Percentiles rank a stretch among this genome's conserved stretches.
phyloP scores from a whole-genome alignment of 2,888 invertebrate genomes.

The Gymnoscelis rufifasciata region DNA sequence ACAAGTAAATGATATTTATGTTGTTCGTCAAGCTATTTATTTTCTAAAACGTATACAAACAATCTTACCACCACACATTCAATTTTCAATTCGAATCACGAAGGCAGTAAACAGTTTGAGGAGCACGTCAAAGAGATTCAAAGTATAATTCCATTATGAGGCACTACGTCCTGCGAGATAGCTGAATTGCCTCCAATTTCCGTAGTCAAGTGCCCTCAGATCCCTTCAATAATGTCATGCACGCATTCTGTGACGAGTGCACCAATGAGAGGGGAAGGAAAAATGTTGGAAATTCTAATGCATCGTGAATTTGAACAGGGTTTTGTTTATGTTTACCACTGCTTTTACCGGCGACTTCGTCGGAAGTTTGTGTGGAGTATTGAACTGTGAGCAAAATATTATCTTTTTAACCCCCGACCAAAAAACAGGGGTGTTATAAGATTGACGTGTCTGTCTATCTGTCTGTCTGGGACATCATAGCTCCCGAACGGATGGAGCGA shows the following conservation, averaged over 20 bases:
- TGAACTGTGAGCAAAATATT: neutral
- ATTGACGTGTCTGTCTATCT: no score
- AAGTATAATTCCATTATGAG: conserved; percentile 39
- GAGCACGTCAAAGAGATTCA: conserved; percentile 36
- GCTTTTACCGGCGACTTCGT: neutral
- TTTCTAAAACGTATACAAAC: no score
- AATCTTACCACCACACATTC: no score
- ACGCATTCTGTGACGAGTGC: conserved; percentile 34
- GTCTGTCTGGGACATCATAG: no score
- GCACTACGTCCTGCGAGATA: conserved; percentile 40
- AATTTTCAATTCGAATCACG: conserved; percentile 13
- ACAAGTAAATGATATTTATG: no score
- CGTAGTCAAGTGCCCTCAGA: conserved; percentile 39
- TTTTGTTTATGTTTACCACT: conserved; percentile 18
- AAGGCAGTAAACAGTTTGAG: conserved; percentile 25
- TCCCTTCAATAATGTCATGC: conserved; percentile 40
- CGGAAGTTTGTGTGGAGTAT: neutral
- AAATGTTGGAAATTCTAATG: conserved; percentile 25
- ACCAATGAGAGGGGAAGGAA: conserved; percentile 29
- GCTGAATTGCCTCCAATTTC: conserved; percentile 55
- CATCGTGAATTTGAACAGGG: conserved; percentile 16
- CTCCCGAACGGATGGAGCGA: no score
- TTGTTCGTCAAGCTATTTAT: no score
- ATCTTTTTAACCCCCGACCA: no score
- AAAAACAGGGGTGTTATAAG: no score